Conservation (phyloP, 2,888 invertebrate genomes). For the Trachelus troglodyta region DNA sequence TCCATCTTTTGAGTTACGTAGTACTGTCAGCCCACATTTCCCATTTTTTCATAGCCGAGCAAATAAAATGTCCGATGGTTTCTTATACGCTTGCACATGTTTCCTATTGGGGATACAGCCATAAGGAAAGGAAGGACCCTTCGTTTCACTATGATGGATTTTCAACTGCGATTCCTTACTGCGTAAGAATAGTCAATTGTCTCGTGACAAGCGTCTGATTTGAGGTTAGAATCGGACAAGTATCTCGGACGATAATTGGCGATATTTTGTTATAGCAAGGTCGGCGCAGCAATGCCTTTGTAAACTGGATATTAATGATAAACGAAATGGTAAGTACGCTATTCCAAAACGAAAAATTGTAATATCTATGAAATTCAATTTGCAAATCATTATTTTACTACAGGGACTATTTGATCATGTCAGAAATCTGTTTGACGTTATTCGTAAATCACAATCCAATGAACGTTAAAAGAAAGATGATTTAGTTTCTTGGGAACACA, state of each 20-base stretch:
- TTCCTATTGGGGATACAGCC: no score
- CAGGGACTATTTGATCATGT: background rate
- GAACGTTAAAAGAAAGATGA: background rate
- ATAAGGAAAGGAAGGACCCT: no score
- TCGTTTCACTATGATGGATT: background rate
- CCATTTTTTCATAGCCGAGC: no score
- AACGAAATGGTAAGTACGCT: background rate
- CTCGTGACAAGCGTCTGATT: background rate
- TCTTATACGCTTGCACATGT: background rate
- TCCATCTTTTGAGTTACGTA: no score
- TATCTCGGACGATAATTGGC: background rate
- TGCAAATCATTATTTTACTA: background rate
- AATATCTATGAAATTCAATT: background rate
- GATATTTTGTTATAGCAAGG: background rate
- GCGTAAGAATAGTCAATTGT: background rate
- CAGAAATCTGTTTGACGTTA: background rate
- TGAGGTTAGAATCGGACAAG: background rate
- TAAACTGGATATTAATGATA: background rate
- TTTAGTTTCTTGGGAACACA: background rate
- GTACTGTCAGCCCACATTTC: no score
- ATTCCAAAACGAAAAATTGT: background rate
- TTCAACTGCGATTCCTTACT: background rate
- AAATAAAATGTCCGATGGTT: background rate
- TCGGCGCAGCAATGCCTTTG: background rate
- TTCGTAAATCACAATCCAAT: background rate